Percentiles rank a stretch among this genome's conserved stretches.
Evolutionary conservation across 2,797 vertebrate species (phyloP).

Genomic region (Moxostoma hubbsi): DNA sequence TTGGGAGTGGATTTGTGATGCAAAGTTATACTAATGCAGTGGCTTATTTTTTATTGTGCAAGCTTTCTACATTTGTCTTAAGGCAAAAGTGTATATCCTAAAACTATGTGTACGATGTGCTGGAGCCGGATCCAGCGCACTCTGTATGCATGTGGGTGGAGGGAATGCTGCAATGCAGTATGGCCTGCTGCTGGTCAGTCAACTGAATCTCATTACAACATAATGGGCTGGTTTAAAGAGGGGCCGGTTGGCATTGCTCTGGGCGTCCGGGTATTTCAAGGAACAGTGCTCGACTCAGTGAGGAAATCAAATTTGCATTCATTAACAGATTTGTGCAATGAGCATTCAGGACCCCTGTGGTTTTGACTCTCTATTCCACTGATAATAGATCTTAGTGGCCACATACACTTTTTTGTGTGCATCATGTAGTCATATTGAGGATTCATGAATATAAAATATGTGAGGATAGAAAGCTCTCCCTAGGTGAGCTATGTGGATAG

Average conservation of each 20-base stretch:
- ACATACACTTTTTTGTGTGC: background rate
- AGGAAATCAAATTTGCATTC: constrained; percentile 45
- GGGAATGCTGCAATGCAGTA: constrained; percentile 49
- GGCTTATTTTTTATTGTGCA: background rate
- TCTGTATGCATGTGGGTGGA: constrained; percentile 15
- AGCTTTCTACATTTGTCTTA: background rate
- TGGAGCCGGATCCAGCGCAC: constrained; percentile 14
- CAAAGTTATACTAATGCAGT: background rate
- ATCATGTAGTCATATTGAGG: background rate
- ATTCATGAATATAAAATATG: constrained; percentile 28
- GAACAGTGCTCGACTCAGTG: background rate
- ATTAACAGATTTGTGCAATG: constrained; percentile 32
- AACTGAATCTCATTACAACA: constrained; percentile 49
- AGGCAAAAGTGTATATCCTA: constrained; percentile 3
- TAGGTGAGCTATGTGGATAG: background rate
- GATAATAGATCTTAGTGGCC: constrained; percentile 9
- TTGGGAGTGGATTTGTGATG: background rate
- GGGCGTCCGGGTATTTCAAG: constrained; percentile 3
- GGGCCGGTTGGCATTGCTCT: constrained; percentile 12
- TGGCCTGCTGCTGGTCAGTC: constrained; percentile 36
- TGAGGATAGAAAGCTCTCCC: background rate
- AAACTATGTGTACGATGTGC: constrained; percentile 14
- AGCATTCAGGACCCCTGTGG: constrained; percentile 18
- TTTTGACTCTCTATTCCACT: constrained; percentile 37
- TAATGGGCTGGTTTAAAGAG: constrained; percentile 40